Evolutionary conservation across 1,140 invertebrate genomes (phyloP), one percentile per base, ranked within the genome.

Genomic region (Drosophila subobscura): DNA sequence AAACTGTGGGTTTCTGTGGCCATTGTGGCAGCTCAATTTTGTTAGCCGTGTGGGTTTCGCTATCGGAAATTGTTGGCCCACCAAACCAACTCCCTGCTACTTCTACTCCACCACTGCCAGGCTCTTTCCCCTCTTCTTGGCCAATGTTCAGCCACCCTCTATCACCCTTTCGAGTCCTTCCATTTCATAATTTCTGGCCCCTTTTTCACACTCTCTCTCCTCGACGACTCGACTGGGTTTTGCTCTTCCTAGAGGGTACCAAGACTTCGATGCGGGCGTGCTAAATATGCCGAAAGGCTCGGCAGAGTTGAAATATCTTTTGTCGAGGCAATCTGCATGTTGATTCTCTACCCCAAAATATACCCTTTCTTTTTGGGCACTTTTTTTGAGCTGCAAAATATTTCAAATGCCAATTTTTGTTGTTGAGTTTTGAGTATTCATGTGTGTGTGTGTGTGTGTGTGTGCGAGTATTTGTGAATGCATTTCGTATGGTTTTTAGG

Each of bases 351-450:
- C 0, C 3, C 7, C 8, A 10, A 33, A 8, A 12, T 10, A 12
- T 37, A 37, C 33, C 10, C 33, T 37, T 12, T 37, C 3, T 33
- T 2, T 27, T 29, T 50, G 25, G 25, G 25, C 16, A 29, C 27
- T 29, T 1, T 51, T 51, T 51, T 52, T 52, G 50, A 4, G n/a
- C 3, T 29, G 37, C 45, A 25, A 61, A 54, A 44, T 49, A 25
- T 58, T 52, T 37, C 22, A 74, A 75, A 74, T 72, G 45, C 70
- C 57, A 63, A 72, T 75, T 67, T 57, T 74, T 73, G 67, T 73
- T 72, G 52, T 47, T 33, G 29, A 10, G 8, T 33, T 33, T 33
- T 33, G 7, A 8, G 8, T 33, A 8, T 33, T 14, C 40, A 12
- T 20, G 27, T n/a, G 44, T 45, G 33, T 37, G 10, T 16, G n/a